phyloP scores from a whole-genome alignment of 2,797 vertebrate species.

The Erithacus rubecula region DNA sequence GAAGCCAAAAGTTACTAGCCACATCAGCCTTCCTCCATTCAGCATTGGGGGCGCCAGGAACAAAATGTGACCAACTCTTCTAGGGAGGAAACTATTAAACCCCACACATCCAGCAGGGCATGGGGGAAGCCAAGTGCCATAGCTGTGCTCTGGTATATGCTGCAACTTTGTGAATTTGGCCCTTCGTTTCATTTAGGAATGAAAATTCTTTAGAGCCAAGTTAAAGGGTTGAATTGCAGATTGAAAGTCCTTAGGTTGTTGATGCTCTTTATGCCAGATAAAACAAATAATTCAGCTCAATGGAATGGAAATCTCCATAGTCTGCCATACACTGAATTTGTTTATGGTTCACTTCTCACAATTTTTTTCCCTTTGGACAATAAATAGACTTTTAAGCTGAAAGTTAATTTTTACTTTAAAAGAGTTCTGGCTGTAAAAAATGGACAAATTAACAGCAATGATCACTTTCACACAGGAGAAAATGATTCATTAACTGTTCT shows the following conservation, averaged over 20 bases:
- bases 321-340: slow-evolving; percentile 3
- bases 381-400: slow-evolving; percentile 59
- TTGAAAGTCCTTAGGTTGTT: slow-evolving; percentile 1
- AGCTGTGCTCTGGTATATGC: not conserved
- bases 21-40: not conserved
- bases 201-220: slow-evolving; percentile 34
- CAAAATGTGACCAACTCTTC: not conserved
- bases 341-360: slow-evolving; percentile 43
- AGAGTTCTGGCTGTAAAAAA: slow-evolving; percentile 53
- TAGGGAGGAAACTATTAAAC: not conserved
- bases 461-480: slow-evolving; percentile 59
- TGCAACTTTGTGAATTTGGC: not conserved
- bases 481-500: slow-evolving; percentile 75
- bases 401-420: slow-evolving; percentile 67
- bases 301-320: slow-evolving; percentile 9
- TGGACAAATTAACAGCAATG: slow-evolving; percentile 68
- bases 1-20: not conserved
- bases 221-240: slow-evolving; percentile 15
- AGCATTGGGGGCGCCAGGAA: not conserved
- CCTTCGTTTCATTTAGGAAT: slow-evolving; percentile 7
- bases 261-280: slow-evolving; percentile 11
- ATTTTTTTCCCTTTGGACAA: not conserved
- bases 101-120: not conserved
- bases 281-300: slow-evolving; percentile 14
- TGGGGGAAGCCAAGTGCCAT: not conserved